Evolutionary conservation across 2,113 vertebrate genomes (phyloP).

Genomic region (Edolisoma coerulescens): DNA sequence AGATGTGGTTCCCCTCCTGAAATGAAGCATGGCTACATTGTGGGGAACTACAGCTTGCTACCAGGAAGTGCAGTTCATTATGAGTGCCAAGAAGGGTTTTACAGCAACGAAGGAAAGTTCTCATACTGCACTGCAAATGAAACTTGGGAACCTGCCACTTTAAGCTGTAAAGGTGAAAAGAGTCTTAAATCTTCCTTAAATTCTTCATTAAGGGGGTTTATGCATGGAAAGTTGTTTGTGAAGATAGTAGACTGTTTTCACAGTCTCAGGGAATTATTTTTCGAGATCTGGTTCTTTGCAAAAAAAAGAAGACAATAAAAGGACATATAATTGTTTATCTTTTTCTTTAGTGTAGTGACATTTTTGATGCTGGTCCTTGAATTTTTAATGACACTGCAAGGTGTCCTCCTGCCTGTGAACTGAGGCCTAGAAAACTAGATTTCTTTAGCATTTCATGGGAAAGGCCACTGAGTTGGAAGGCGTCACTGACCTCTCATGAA

Average conservation of each 20-base stretch:
- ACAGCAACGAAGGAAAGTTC: neutral
- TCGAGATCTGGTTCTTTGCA: neutral
- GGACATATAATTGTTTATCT: neutral
- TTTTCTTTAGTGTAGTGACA: neutral
- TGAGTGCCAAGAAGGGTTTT: slow-evolving; percentile 67
- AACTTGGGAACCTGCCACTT: slow-evolving; percentile 36
- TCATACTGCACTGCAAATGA: slow-evolving; percentile 54
- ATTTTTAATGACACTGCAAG: no score
- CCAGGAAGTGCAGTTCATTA: slow-evolving; percentile 60
- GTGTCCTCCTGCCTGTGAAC: no score
- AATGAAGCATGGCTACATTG: slow-evolving; percentile 54
- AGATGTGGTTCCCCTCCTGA: slow-evolving; percentile 66
- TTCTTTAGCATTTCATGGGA: neutral
- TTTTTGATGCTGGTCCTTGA: neutral
- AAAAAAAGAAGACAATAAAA: neutral
- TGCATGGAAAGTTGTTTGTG: neutral
- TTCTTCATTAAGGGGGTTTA: neutral
- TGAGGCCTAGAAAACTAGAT: neutral
- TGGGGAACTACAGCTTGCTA: slow-evolving; percentile 63
- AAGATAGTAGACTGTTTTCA: neutral
- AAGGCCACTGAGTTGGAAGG: neutral
- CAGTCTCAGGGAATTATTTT: neutral
- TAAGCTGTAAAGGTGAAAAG: slow-evolving; percentile 41
- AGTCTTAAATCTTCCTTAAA: neutral
- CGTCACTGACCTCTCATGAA: neutral